Conservation (phyloP, 2,113 vertebrate genomes). For the Bothrops jararaca region DNA sequence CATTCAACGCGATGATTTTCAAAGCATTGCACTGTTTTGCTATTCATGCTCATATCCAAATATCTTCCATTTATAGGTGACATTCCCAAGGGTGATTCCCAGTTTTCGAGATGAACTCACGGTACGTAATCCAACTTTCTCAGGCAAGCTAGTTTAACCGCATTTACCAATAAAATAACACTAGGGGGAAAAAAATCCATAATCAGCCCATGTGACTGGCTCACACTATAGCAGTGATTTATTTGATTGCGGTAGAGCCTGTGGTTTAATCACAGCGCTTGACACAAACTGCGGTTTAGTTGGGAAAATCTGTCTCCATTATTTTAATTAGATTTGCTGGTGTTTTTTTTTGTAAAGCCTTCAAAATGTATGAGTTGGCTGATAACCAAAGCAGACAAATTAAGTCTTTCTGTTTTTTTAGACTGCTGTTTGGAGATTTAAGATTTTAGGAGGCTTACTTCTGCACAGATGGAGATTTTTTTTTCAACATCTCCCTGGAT, state of each 20-base stretch:
- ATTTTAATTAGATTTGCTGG: background rate
- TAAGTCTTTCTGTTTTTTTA: background rate
- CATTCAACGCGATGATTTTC: background rate
- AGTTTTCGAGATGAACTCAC: slow-evolving; percentile 33
- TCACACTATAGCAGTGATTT: background rate
- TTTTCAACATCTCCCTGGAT: background rate
- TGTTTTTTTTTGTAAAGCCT: background rate
- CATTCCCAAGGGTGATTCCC: slow-evolving; percentile 47
- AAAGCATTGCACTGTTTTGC: background rate
- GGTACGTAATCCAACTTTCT: slow-evolving; percentile 56
- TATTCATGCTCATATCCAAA: background rate
- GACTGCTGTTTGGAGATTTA: background rate
- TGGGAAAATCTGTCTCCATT: background rate
- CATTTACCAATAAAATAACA: background rate
- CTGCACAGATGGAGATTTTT: background rate
- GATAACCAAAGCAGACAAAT: background rate
- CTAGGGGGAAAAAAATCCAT: background rate
- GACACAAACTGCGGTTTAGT: background rate
- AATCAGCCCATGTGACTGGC: background rate
- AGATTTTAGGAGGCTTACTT: background rate
- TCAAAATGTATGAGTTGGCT: background rate
- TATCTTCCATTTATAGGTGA: slow-evolving; percentile 50
- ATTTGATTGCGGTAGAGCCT: background rate
- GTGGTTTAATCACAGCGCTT: background rate
- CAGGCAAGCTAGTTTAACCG: background rate